Evolutionary conservation across 2,888 invertebrate species (phyloP).

Genomic region (Brachyptera risi): DNA sequence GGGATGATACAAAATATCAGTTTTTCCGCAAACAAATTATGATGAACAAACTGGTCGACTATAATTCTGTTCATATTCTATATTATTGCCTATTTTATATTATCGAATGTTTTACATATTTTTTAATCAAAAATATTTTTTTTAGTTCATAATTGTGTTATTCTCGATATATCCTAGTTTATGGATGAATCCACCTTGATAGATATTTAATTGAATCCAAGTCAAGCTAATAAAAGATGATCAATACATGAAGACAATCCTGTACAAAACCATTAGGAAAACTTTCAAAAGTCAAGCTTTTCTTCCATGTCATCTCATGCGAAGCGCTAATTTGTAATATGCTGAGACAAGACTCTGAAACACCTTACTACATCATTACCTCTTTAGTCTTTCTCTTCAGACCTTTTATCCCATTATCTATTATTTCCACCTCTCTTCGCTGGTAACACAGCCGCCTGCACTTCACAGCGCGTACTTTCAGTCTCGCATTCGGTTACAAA

Average conservation of each 20-base stretch:
- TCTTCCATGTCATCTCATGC: neutral
- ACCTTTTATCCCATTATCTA: conserved; percentile 24
- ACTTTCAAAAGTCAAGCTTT: neutral
- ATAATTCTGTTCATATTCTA: too few species aligned
- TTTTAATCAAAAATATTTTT: too few species aligned
- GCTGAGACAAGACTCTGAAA: neutral
- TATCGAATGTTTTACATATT: too few species aligned
- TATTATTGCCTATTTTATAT: too few species aligned
- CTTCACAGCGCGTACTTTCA: too few species aligned
- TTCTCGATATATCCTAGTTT: neutral
- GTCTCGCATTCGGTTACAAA: too few species aligned
- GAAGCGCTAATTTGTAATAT: conserved; percentile 11
- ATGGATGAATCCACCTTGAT: neutral
- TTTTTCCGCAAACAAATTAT: too few species aligned
- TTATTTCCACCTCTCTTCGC: too few species aligned
- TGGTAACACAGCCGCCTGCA: too few species aligned
- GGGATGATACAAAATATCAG: too few species aligned
- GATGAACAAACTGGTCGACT: too few species aligned
- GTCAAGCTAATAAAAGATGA: conserved; percentile 8
- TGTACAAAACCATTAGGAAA: conserved; percentile 1
- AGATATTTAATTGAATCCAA: conserved; percentile 11
- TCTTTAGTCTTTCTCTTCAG: neutral
- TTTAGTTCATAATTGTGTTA: too few species aligned
- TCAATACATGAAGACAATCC: conserved; percentile 6
- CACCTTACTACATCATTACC: conserved; percentile 3